Base-by-base conservation (phyloP, 2,797 vertebrate genomes). In the Craterocephalus amniculus region DNA sequence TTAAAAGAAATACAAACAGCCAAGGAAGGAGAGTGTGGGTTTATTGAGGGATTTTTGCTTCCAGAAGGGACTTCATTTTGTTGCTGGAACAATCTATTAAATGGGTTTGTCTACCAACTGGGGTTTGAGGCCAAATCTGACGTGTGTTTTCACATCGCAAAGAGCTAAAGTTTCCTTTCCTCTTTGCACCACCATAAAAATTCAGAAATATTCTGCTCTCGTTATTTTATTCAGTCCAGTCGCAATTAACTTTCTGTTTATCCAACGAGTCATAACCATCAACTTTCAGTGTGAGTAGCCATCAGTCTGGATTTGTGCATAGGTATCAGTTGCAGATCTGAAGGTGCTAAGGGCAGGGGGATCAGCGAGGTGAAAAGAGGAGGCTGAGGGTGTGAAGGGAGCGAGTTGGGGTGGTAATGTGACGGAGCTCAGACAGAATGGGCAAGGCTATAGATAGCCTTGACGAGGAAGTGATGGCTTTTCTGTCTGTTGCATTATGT, bases 1-100 rank as follows among this genome's bases (percentile, higher is more conserved):
- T 79, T 78, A 11, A 67, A 58, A 79, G 71, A 66, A 64, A 40
- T 64, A 20, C n/a, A 31, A 8, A 16, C 35, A 86, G 38, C 38
- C 27, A 12, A 3, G 14, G 1, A 60, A 29, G 3, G 35, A 59
- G 57, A 34, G 31, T 20, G 8, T 24, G 24, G 72, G 67, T 73
- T 67, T 64, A 55, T 49, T 54, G 49, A 32, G 60, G 64, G 49
- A 13, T 63, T n/a, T 29, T 51, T n/a, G 22, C 32, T 63, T 38
- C 67, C 68, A 16, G 20, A 51, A 56, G 63, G 60, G 55, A 65
- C 49, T 54, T 32, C 0, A 6, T 61, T 75, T 70, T 62, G 32
- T 56, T 60, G 5, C 59, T 72, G 48, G 58, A 58, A 62, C 38
- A 55, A 52, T 67, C 26, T 58, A 6, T 65, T 13, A 51, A 48